phyloP scores from a whole-genome alignment of 2,797 vertebrate species.

The Acanthis flammea region DNA sequence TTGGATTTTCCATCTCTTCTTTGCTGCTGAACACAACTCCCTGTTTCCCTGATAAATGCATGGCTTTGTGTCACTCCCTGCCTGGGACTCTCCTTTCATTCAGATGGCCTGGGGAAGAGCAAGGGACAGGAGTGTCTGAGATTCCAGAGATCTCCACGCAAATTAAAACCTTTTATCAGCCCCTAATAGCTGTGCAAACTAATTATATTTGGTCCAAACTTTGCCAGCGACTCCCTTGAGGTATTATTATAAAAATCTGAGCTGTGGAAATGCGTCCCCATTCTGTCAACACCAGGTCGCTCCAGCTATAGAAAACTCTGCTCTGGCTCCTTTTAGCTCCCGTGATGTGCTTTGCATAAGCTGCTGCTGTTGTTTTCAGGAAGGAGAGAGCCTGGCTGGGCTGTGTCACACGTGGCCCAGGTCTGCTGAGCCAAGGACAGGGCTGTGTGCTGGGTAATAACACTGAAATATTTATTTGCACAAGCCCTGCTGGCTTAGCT shows the following conservation, averaged over 20 bases:
- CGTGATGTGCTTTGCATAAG: conserved; percentile 62
- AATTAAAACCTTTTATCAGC: conserved; percentile 81
- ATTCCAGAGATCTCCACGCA: conserved; percentile 66
- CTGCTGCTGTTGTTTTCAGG: background rate
- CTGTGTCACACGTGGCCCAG: background rate
- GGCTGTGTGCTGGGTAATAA: background rate
- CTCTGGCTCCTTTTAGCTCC: conserved; percentile 50
- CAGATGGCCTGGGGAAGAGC: conserved; percentile 5
- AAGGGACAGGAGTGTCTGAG: conserved; percentile 39
- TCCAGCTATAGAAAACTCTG: conserved; percentile 63
- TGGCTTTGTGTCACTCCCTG: background rate
- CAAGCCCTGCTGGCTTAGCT: fast-evolving
- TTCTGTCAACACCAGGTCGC: conserved; percentile 78
- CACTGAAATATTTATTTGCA: background rate
- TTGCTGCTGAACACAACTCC: background rate
- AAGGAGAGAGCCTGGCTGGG: background rate
- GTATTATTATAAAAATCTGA: conserved; percentile 78
- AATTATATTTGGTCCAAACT: conserved; percentile 81
- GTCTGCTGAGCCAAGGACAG: conserved; percentile 9
- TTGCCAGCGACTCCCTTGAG: conserved; percentile 71
- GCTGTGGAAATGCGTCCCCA: conserved; percentile 74
- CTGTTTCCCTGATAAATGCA: background rate
- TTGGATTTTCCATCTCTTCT: background rate
- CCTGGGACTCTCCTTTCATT: background rate
- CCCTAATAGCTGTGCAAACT: conserved; percentile 78